phyloP scores from a whole-genome alignment of 2,797 vertebrate genomes.

The Halcyon leucocephala region DNA sequence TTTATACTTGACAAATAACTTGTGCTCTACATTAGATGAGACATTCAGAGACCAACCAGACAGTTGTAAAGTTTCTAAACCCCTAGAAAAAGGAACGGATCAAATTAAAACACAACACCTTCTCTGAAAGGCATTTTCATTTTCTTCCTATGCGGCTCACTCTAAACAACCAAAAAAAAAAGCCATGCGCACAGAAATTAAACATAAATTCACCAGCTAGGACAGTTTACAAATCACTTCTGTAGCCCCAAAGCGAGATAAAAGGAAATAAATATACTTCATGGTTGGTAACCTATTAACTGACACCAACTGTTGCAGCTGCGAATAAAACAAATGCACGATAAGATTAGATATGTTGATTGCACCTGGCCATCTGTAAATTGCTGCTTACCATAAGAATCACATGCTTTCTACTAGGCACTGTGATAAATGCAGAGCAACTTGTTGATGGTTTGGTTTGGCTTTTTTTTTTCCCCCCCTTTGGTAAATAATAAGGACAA shows the following conservation, averaged over 20 bases:
- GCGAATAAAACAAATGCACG: constrained; percentile 77
- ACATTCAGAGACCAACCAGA: neutral
- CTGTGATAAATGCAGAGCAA: constrained; percentile 60
- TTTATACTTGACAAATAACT: neutral
- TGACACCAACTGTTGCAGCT: constrained; percentile 87
- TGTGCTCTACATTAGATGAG: neutral
- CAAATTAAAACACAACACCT: neutral
- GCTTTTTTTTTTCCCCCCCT: neutral
- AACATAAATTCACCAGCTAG: constrained; percentile 40
- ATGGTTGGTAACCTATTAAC: constrained; percentile 86
- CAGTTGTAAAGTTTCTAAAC: neutral
- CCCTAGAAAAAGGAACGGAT: neutral
- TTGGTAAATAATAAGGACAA: constrained; percentile 59
- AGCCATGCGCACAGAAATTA: neutral
- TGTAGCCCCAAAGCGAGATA: constrained; percentile 50
- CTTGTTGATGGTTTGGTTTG: neutral
- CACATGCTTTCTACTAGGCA: constrained; percentile 44
- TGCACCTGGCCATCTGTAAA: constrained; percentile 92
- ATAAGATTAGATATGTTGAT: constrained; percentile 89
- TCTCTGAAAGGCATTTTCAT: neutral
- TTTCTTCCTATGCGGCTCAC: neutral
- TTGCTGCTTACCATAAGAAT: constrained; percentile 68
- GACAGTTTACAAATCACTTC: constrained; percentile 55
- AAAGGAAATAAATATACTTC: constrained; percentile 71
- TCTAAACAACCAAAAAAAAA: neutral